Evolutionary conservation across 30 jellyfish, hydroid and myxozoan species (phyloP).

Genomic region (Pelagia noctiluca): DNA sequence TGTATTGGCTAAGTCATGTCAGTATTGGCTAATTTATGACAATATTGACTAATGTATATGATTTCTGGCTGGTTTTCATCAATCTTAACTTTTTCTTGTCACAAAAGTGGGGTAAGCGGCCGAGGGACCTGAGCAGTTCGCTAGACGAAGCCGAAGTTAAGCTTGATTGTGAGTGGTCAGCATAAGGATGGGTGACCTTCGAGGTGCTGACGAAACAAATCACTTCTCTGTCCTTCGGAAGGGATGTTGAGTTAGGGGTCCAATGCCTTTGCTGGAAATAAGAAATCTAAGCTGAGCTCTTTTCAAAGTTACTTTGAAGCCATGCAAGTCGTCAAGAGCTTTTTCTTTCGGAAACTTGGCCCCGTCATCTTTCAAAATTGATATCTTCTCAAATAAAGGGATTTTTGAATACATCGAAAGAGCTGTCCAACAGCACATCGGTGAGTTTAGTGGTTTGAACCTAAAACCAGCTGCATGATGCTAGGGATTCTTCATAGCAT

Average conservation of each 20-base stretch:
- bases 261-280: not conserved
- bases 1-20: no score
- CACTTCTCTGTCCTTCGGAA: not conserved
- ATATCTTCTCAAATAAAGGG: no score
- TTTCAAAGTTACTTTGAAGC: not conserved
- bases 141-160: not conserved
- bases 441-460: no score
- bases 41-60: no score
- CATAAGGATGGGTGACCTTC: not conserved
- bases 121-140: not conserved
- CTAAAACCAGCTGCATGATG: no score
- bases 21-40: no score
- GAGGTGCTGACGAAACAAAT: no score
- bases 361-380: not conserved
- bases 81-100: no score
- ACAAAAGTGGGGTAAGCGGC: not conserved
- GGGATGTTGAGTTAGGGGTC: not conserved
- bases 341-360: not conserved
- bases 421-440: no score
- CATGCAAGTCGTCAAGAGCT: not conserved
- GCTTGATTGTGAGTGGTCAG: not conserved
- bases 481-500: no score
- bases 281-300: not conserved
- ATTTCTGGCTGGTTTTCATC: no score
- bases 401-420: no score